These are phyloP conservation scores for Notiomystis cincta DNA, from an alignment of 2,113 vertebrate genomes.

Conservation along the genomic window DNA sequence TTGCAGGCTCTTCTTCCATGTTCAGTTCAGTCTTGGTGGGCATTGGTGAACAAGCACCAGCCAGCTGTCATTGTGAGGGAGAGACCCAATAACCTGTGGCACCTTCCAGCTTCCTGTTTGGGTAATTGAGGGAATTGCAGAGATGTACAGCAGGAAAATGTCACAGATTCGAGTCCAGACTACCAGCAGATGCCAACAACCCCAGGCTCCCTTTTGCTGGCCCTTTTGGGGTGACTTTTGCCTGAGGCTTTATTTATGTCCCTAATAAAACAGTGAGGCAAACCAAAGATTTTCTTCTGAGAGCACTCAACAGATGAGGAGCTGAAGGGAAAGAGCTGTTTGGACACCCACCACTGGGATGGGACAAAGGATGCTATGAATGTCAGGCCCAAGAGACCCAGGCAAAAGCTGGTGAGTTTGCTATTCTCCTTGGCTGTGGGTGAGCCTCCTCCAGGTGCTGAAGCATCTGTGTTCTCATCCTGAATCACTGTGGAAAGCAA, in stretches of 20 bases:
- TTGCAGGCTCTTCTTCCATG: background rate
- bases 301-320: background rate
- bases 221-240: background rate
- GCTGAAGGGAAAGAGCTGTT: background rate
- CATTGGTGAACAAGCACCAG: background rate
- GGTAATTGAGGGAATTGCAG: background rate
- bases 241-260: background rate
- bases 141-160: background rate
- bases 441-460: background rate
- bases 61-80: background rate
- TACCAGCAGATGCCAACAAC: background rate
- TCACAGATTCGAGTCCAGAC: background rate
- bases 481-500: rapidly evolving
- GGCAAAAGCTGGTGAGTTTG: background rate
- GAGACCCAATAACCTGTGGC: background rate
- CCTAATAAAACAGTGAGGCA: background rate
- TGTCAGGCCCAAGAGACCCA: background rate
- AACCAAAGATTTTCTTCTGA: background rate
- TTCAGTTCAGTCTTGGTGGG: background rate
- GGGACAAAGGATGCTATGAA: background rate
- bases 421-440: background rate
- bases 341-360: background rate
- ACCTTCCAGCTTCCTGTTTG: background rate
- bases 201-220: background rate
- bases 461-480: background rate